Evolutionary conservation across 2,797 vertebrate genomes (phyloP).

Genomic region (Mycteria americana): DNA sequence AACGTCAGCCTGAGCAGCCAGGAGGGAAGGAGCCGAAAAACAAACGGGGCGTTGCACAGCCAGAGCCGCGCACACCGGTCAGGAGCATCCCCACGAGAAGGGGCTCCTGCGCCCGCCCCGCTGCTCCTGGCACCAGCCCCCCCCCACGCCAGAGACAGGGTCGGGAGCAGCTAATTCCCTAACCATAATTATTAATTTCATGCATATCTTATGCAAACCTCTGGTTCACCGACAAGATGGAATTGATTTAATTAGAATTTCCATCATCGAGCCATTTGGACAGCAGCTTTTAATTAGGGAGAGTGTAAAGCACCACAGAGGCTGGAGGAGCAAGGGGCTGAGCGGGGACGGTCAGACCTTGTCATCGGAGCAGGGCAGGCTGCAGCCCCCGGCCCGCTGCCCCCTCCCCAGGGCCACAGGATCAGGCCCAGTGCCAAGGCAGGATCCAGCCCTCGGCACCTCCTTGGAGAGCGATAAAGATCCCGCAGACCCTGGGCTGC

Average conservation of each 20-base stretch:
- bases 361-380: accelerated
- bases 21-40: not conserved
- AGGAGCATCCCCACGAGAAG: not conserved
- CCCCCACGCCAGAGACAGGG: not conserved
- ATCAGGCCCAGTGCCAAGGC: not conserved
- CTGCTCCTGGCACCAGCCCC: not conserved
- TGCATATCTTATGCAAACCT: conserved; percentile 70
- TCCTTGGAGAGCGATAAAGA: not conserved
- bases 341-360: accelerated
- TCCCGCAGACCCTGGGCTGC: not conserved
- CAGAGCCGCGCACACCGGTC: accelerated
- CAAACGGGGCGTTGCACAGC: accelerated
- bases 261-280: conserved; percentile 70
- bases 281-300: conserved; percentile 73
- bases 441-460: not conserved
- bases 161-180: conserved; percentile 57
- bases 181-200: conserved; percentile 75
- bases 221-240: conserved; percentile 66
- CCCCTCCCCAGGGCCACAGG: not conserved
- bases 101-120: not conserved
- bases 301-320: conserved; percentile 17
- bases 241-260: conserved; percentile 81
- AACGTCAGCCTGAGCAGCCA: not conserved
- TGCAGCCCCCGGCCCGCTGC: not conserved
- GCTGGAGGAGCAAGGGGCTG: not conserved